Evolutionary conservation across 2,888 invertebrate species (phyloP), one percentile per base, ranked within the genome.

Genomic region (Marronus borbonicus): DNA sequence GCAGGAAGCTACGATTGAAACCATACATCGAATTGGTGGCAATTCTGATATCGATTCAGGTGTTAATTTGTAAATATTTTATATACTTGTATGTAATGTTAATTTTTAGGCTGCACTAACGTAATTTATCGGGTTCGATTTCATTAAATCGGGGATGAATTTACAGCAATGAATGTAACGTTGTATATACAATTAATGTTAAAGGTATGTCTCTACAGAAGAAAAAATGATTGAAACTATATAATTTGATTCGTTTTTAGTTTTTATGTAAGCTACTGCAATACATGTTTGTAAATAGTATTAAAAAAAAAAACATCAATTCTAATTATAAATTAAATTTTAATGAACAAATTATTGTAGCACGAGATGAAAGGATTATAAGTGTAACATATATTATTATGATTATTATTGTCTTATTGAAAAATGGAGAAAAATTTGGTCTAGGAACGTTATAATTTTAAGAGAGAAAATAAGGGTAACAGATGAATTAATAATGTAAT

Each of bases 341-440:
- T 55, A 55, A 17, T 8, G 20, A 20, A 66, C 39, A 55, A 28
- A 76, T 52, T 20, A 80, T 77, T 8, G 1, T 24, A 12, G 12
- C 44, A 44, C 8, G 44, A 44, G 44, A 44, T 44, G 44, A 44
- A 44, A 44, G 44, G 44, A 44, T 55, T 55, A 2, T 55, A 55
- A n/a, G 8, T 55, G 52, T 52, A 80, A 85, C 81, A 84, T 84
- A 85, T 84, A 86, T 84, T 84, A 81, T 80, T 44, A 81, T 82
- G 80, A 82, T 81, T 81, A 69, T 69, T 69, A 69, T 52, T 69
- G 52, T 52, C 8, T 36, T 70, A 70, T 55, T 55, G 52, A 70
- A 55, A 55, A 55, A 55, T 70, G 55, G 52, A 39, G 17, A n/a
- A 20, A 72, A 66, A 69, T 60, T 17, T 76, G 62, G 36, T 75